A percentile compares a stretch with the other conserved stretches of the same genome.
phyloP scores from a whole-genome alignment of 1,140 invertebrate genomes.

The Sinella curviseta region DNA sequence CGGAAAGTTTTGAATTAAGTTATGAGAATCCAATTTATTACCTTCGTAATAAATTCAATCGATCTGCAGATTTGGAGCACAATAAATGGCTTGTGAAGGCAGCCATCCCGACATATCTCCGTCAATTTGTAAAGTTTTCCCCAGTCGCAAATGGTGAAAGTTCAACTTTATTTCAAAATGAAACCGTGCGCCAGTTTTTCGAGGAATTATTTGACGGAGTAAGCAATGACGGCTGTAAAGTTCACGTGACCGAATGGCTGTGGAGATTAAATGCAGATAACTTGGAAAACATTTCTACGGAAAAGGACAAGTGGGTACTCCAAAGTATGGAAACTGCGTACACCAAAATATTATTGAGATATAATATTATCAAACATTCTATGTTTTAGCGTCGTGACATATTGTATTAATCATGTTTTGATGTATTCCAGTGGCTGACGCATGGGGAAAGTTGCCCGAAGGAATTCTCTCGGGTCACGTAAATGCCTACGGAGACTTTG shows the following conservation, averaged over 20 bases:
- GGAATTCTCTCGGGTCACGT: constrained; percentile 36
- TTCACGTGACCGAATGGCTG: neutral
- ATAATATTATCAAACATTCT: too few relatives aligned
- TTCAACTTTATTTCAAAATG: too few relatives aligned
- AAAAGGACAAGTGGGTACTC: neutral
- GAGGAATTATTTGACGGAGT: neutral
- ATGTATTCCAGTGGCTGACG: constrained; percentile 39
- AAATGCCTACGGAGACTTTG: constrained; percentile 33
- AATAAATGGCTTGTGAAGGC: too few relatives aligned
- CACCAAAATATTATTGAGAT: too few relatives aligned
- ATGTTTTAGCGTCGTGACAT: too few relatives aligned
- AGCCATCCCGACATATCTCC: neutral
- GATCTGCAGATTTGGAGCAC: too few relatives aligned
- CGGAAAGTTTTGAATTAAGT: too few relatives aligned
- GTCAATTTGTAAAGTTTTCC: neutral
- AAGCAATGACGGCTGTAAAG: neutral
- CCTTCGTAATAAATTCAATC: too few relatives aligned
- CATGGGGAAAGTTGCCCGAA: constrained; percentile 37
- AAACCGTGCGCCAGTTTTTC: too few relatives aligned
- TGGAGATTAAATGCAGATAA: neutral
- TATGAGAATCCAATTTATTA: too few relatives aligned
- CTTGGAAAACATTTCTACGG: neutral
- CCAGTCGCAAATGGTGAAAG: too few relatives aligned
- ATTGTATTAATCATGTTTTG: too few relatives aligned
- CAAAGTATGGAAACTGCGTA: neutral